Evolutionary conservation across 2,888 invertebrate genomes (phyloP), one percentile per base, ranked within the genome.

Genomic region (Chromoteleia sp.): DNA sequence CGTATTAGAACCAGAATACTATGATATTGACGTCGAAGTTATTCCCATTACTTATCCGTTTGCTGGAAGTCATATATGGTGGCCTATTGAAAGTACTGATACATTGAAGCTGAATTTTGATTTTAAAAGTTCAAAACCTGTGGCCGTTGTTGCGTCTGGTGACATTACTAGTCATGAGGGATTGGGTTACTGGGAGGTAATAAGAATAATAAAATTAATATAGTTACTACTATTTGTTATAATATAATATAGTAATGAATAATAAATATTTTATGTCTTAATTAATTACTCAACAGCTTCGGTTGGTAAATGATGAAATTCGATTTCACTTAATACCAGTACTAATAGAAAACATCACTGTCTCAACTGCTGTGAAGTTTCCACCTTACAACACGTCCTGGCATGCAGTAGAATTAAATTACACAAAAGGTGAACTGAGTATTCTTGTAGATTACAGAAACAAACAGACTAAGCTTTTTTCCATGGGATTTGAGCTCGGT

Each of bases 1-100:
- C 39, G 94, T 96, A 5, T 92, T 97, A 82, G 95, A 96, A 86
- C 96, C 97, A 1, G 96, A 97, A 89, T 97, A 96, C 88, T 95
- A 95, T 87, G 97, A 97, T 88, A 94, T 95, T 61, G 96, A 97
- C 91, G 96, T 97, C 17, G 95, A 96, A 90, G 96, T 96, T 67
- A 96, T 98, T 89, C 97, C 98, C 36, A 96, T 98, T 86, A 98
- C 98, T 36, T 97, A 97, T 92, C 97, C 97, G 61, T 97, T 97
- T 91, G 96, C 97, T 77, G 96, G 97, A 59, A 97, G 97, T 82
- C 97, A 97, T 92, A 96, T 97, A 91, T 96, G 97, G 95, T 97
- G 97, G 96, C 96, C 96, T 54, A 94, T 96, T 90, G 94, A 95
- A 90, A 94, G 94, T 87, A 95, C 94, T 36, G 94, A 95, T 85